Evolutionary conservation across 1,140 invertebrate genomes (phyloP).

Genomic region (Asobara japonica): DNA sequence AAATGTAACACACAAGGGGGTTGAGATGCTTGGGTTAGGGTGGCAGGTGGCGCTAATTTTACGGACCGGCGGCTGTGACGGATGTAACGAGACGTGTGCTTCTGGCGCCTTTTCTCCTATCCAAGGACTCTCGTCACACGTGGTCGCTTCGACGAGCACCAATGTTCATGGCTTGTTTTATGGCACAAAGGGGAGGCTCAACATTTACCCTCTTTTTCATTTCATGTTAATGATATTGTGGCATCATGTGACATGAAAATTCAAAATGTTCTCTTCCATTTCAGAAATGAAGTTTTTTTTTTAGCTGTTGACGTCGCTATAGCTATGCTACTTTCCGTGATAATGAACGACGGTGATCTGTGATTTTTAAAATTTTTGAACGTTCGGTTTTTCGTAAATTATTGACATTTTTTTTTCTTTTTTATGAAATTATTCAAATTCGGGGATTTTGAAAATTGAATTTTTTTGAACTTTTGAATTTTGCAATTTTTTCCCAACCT

Average conservation of each 20-base stretch:
- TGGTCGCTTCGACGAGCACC: slow-evolving; percentile 57
- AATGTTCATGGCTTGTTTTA: slow-evolving; percentile 55
- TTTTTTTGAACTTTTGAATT: no score
- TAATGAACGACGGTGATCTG: neutral
- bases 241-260: neutral
- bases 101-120: slow-evolving; percentile 20
- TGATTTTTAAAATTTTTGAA: neutral
- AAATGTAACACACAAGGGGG: neutral
- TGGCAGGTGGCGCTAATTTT: slow-evolving; percentile 68
- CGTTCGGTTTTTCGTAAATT: neutral
- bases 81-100: slow-evolving; percentile 56
- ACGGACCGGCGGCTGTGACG: slow-evolving; percentile 66
- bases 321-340: neutral
- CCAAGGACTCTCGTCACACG: slow-evolving; percentile 50
- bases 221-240: neutral
- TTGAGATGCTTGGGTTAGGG: slow-evolving; percentile 43
- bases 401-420: no score
- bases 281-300: no score
- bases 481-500: no score
- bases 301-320: neutral
- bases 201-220: neutral
- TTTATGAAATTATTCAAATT: no score
- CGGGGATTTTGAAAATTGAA: no score
- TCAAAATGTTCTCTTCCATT: neutral
- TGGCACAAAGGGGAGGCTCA: slow-evolving; percentile 40